Conservation (phyloP, 2,888 invertebrate genomes). For the Doris montereyensis region DNA sequence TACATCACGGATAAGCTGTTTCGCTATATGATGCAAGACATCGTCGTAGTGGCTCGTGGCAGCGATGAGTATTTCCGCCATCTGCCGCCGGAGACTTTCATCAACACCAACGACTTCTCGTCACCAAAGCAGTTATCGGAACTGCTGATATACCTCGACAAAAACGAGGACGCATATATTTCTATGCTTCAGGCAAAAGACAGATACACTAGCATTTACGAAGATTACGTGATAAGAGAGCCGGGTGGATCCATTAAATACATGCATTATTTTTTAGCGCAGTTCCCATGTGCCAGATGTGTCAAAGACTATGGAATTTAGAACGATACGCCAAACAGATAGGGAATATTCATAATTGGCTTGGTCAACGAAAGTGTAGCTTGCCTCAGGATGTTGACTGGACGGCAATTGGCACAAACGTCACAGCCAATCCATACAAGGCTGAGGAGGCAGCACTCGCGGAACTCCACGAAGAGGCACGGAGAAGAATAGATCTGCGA, state of each 20-base stretch:
- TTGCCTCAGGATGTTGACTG: no score
- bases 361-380: no score
- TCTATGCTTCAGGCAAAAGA: conserved; percentile 30
- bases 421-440: no score
- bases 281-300: conserved; percentile 40
- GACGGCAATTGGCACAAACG: no score
- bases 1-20: conserved; percentile 46
- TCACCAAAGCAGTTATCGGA: conserved; percentile 30
- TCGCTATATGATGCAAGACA: conserved; percentile 34
- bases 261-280: no score
- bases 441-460: no score
- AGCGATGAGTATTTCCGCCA: conserved; percentile 32
- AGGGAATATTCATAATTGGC: no score
- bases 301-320: conserved; percentile 43
- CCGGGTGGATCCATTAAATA: no score
- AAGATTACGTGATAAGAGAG: no score
- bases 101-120: conserved; percentile 31
- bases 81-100: conserved; percentile 22
- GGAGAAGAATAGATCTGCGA: no score
- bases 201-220: conserved; percentile 8
- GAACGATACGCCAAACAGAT: conserved; percentile 31
- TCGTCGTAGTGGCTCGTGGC: conserved; percentile 33
- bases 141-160: conserved; percentile 14
- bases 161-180: conserved; percentile 13
- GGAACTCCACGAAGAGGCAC: no score